Evolutionary conservation across 2,888 invertebrate species (phyloP), one percentile per base, ranked within the genome.

Genomic region (Protonemura montana): DNA sequence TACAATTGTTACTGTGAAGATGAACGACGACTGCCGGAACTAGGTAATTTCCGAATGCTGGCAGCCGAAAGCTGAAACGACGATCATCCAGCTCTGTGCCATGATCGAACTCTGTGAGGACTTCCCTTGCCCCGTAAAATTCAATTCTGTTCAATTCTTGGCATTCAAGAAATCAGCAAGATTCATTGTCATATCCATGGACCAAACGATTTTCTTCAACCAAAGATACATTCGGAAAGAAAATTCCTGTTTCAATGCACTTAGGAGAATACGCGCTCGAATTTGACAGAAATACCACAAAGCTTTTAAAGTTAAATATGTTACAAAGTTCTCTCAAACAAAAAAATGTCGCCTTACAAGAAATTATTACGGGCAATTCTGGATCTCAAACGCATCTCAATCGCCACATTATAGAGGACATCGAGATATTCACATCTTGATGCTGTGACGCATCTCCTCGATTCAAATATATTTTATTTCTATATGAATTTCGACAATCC

Each of bases 11-110:
- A 81, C n/a, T 81, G 28, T 81, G 0, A 35, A 30, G 81, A 29
- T n/a, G 28, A 28, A 81, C 81, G 29, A 81, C 30, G 81, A 81
- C 29, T n/a, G 6, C 81, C 28, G 81, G 81, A 81, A 81, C 81
- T 30, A 30, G 28, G 81, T 29, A 28, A 81, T 81, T 81, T 81
- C 81, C 81, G 28, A 28, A 81, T 30, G 81, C 30, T 78, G 78
- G 78, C 28, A 78, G 10, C 78, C 26, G 78, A 26, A 78, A 78
- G 10, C 78, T 28, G 78, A 26, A 78, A 78, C 78, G 78, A 27
- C 27, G 78, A 59, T 59, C 59, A 2, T 59, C 21, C 21, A 10
- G 35, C 1, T 16, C 3, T 59, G 59, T 21, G 21, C 7, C 1
- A 21, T 59, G 59, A 59, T 59, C 2, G 59, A 59, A 59, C 59